phyloP scores from a whole-genome alignment of 2,113 vertebrate genomes.

The Arvicanthis niloticus region DNA sequence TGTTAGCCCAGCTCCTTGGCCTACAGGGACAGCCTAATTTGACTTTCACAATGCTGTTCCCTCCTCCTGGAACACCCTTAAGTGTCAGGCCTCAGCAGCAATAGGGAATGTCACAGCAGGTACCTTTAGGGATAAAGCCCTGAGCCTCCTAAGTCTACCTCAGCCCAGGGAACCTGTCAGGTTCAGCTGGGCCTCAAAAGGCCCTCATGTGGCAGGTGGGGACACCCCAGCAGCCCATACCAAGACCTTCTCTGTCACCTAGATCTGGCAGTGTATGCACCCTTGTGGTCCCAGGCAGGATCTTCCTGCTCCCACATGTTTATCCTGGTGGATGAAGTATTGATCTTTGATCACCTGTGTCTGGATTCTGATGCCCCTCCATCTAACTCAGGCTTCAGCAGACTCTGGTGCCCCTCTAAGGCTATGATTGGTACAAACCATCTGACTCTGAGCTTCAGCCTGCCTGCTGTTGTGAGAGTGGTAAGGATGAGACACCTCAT shows the following conservation, averaged over 20 bases:
- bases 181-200: neutral
- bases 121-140: neutral
- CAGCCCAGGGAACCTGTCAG: neutral
- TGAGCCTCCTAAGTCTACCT: neutral
- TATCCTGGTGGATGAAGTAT: neutral
- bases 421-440: neutral
- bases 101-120: neutral
- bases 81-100: neutral
- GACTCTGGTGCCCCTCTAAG: neutral
- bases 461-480: neutral
- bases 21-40: neutral
- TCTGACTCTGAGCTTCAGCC: neutral
- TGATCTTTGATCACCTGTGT: neutral
- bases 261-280: neutral
- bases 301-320: neutral
- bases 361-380: neutral
- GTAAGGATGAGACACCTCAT: neutral
- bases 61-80: neutral
- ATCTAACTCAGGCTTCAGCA: neutral
- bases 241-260: neutral
- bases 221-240: neutral
- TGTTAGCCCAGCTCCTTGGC: neutral
- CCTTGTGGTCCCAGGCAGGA: neutral
- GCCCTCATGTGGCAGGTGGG: neutral
- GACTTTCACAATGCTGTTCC: neutral